These are phyloP conservation scores for Phenganax subtilis DNA, from an alignment of 92 coral and sea anemone species.

Conservation along the genomic window DNA sequence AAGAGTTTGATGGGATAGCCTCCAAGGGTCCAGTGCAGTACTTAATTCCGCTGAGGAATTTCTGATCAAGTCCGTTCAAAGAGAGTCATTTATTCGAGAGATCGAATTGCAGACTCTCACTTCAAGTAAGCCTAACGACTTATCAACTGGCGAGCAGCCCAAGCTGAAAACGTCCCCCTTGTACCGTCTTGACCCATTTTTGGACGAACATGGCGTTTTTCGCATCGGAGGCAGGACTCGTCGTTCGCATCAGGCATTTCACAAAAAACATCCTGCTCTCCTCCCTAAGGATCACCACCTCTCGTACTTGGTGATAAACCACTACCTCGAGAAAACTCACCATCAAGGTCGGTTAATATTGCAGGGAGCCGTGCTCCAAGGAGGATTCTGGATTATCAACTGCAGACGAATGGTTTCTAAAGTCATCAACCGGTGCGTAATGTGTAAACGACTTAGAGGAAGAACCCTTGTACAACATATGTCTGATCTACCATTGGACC, in stretches of 20 bases:
- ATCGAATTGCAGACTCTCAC: not conserved
- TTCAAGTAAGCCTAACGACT: not conserved
- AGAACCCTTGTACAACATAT: slow-evolving; percentile 4
- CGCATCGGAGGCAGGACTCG: slow-evolving; percentile 43
- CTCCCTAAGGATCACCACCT: slow-evolving; percentile 39
- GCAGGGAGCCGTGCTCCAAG: slow-evolving; percentile 37
- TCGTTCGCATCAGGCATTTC: slow-evolving; percentile 30
- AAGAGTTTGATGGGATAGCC: not conserved
- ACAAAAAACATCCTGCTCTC: slow-evolving; percentile 41
- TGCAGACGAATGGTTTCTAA: slow-evolving; percentile 38
- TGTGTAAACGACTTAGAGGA: slow-evolving; percentile 29
- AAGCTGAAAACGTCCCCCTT: not conserved
- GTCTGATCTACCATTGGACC: slow-evolving; percentile 39
- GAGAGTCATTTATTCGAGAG: not conserved
- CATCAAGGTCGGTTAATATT: slow-evolving; percentile 40
- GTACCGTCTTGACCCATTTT: slow-evolving; percentile 28
- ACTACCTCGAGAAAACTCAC: slow-evolving; percentile 25
- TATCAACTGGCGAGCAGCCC: not conserved
- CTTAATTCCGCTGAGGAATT: slow-evolving; percentile 1
- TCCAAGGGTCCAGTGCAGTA: not conserved
- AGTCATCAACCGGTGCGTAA: slow-evolving; percentile 24
- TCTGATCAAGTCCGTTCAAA: not conserved
- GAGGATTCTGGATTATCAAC: slow-evolving; percentile 38
- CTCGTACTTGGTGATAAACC: slow-evolving; percentile 31
- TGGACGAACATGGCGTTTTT: slow-evolving; percentile 36